Evolutionary conservation across 2,888 invertebrate species (phyloP).

Genomic region (Argyresthia goedartella): DNA sequence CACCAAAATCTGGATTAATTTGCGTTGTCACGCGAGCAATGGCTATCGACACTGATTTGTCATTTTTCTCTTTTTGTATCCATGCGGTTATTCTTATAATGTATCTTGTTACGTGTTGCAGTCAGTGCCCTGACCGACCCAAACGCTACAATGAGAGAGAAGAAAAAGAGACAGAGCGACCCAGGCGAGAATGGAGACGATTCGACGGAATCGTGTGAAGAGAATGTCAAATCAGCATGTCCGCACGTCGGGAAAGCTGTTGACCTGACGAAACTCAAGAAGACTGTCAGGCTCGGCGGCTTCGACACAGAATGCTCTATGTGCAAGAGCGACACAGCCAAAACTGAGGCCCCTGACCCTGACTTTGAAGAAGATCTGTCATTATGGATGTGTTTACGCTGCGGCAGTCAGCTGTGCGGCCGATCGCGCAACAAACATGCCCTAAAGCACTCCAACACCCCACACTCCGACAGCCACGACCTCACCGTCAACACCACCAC

Average conservation of each 20-base stretch:
- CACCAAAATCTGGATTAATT: conserved; percentile 37
- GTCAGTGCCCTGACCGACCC: conserved; percentile 41
- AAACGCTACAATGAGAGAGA: conserved; percentile 70
- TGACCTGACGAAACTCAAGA: conserved; percentile 72
- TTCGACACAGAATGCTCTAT: conserved; percentile 69
- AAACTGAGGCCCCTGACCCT: conserved; percentile 45
- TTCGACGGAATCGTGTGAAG: conserved; percentile 81
- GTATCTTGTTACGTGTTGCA: conserved; percentile 66
- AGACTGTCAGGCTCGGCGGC: conserved; percentile 63
- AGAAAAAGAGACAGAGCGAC: conserved; percentile 80
- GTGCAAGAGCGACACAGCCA: conserved; percentile 58
- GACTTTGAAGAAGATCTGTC: conserved; percentile 63
- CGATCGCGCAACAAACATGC: conserved; percentile 78
- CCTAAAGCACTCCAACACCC: conserved; percentile 78
- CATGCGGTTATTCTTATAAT: conserved; percentile 62
- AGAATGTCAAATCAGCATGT: conserved; percentile 74
- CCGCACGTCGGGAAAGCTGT: conserved; percentile 79
- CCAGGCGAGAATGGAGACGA: conserved; percentile 73
- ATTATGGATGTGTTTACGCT: conserved; percentile 86
- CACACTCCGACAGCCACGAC: conserved; percentile 82
- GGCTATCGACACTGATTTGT: conserved; percentile 67
- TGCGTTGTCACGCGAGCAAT: conserved; percentile 70
- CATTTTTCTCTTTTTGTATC: conserved; percentile 65
- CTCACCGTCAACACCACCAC: conserved; percentile 78
- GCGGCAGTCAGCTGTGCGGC: conserved; percentile 84